Percentiles rank a stretch among this genome's conserved stretches.
Evolutionary conservation across 2,888 invertebrate genomes (phyloP).

Genomic region (Nomada fucata): DNA sequence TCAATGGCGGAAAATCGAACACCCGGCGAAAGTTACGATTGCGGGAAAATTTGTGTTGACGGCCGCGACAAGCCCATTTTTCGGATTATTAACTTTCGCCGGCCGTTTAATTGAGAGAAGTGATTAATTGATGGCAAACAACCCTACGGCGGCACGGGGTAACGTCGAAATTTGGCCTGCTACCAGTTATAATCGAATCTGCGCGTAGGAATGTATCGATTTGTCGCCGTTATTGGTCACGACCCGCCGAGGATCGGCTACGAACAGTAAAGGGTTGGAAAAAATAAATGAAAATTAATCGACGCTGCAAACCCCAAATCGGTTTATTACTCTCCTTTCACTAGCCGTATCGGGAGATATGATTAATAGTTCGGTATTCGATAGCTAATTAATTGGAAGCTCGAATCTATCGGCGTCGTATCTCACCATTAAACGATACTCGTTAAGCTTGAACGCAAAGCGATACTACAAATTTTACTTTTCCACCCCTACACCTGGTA

Average conservation of each 20-base stretch:
- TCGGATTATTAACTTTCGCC: slow-evolving; percentile 47
- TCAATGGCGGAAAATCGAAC: slow-evolving; percentile 18
- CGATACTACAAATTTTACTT: background rate
- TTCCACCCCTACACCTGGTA: background rate
- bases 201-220: slow-evolving; percentile 41
- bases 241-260: background rate
- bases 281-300: slow-evolving; percentile 48
- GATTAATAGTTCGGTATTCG: slow-evolving; percentile 40
- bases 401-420: slow-evolving; percentile 21
- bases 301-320: slow-evolving; percentile 30
- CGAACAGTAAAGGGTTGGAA: background rate
- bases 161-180: slow-evolving; percentile 38
- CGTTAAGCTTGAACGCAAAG: slow-evolving; percentile 2
- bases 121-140: slow-evolving; percentile 46
- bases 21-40: background rate
- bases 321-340: slow-evolving; percentile 54
- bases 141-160: background rate
- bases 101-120: slow-evolving; percentile 36
- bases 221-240: slow-evolving; percentile 51
- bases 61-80: slow-evolving; percentile 26
- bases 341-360: slow-evolving; percentile 11
- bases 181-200: slow-evolving; percentile 28
- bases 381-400: slow-evolving; percentile 45
- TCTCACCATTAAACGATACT: background rate
- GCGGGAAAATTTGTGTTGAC: slow-evolving; percentile 42